Conservation (phyloP, 2,797 vertebrate species). For the Sciurus carolinensis region DNA sequence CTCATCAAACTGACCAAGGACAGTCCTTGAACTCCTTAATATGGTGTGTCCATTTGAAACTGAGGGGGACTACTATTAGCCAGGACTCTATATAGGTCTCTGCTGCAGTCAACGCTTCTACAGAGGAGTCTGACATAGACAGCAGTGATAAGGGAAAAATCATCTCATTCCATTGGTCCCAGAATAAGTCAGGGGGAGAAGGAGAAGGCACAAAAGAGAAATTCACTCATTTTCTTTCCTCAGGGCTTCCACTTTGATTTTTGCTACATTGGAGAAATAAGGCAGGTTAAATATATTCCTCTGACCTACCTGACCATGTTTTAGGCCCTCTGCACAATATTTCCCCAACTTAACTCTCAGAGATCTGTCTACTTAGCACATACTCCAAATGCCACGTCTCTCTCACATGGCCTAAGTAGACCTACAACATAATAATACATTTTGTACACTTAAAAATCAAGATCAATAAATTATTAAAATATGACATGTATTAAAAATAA, state of each 20-base stretch:
- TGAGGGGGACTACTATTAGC: not conserved
- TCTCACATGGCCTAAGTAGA: not conserved
- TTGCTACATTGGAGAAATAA: not conserved
- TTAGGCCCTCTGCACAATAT: not conserved
- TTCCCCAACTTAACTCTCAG: constrained; percentile 11
- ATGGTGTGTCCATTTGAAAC: not conserved
- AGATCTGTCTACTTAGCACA: not conserved
- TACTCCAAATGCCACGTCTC: not conserved
- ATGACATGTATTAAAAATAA: not conserved
- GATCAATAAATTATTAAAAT: not conserved
- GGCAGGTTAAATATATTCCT: not conserved
- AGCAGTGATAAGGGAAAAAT: not conserved
- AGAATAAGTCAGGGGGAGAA: not conserved
- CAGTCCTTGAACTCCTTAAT: not conserved
- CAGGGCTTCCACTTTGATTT: not conserved
- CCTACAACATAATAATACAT: not conserved
- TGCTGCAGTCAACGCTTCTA: not conserved
- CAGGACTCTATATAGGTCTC: not conserved
- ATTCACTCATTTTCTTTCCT: not conserved
- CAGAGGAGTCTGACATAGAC: not conserved
- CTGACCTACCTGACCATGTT: not conserved
- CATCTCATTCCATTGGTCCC: not conserved
- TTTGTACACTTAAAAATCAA: constrained; percentile 42
- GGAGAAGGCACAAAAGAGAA: not conserved
- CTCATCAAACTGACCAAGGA: not conserved